phyloP scores from a whole-genome alignment of 2,888 invertebrate species.

The Branchipolynoe longqiensis region DNA sequence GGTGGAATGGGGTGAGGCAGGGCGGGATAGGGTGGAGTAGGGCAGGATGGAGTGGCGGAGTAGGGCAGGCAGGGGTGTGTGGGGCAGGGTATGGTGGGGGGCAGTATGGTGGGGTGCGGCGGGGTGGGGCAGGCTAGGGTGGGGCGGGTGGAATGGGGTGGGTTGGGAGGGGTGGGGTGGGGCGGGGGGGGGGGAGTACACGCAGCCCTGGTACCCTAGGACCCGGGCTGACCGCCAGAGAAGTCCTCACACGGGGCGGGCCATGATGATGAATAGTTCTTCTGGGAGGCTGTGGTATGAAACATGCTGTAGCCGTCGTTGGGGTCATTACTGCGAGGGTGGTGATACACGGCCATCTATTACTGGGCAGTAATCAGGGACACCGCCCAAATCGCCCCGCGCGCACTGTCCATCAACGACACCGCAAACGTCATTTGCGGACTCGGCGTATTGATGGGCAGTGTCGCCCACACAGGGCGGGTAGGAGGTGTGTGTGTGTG shows the following conservation, averaged over 20 bases:
- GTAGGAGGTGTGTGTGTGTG: too few relatives aligned
- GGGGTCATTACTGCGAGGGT: background rate
- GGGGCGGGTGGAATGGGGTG: background rate
- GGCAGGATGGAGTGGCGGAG: background rate
- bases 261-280: slow-evolving; percentile 6
- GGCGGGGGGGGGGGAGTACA: background rate
- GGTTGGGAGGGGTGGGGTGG: background rate
- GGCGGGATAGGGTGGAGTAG: background rate
- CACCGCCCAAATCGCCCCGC: background rate
- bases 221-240: background rate
- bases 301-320: slow-evolving; percentile 26
- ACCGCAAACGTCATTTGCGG: background rate
- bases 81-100: background rate
- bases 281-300: background rate
- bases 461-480: too few relatives aligned
- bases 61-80: background rate
- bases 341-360: background rate
- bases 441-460: too few relatives aligned
- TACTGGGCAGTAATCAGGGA: background rate
- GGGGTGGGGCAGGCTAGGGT: background rate
- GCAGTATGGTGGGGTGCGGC: background rate
- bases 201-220: background rate
- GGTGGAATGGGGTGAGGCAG: background rate
- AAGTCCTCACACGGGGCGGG: background rate
- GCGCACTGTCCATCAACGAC: background rate